Base-by-base conservation (phyloP, 2,797 vertebrate genomes). In the Lophius americanus region DNA sequence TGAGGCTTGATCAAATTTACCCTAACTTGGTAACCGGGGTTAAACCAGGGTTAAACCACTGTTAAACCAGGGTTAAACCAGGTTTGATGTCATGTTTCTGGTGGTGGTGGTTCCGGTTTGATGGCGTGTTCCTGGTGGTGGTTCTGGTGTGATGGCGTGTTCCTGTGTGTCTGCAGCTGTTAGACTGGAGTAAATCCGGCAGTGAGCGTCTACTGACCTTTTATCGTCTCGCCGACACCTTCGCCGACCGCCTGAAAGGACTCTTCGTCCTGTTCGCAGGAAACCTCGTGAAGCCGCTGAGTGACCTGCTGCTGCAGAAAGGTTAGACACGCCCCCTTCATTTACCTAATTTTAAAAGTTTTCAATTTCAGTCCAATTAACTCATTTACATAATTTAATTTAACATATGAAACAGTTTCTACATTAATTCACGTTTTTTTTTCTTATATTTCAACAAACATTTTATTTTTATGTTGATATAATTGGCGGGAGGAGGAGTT, bases 211-310 rank as follows among this genome's bases (percentile, higher is more conserved):
- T 95, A 68, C 68, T 99, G 87, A 98, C 97, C 0, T 99, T 99
- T 87, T 96, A 92, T 84, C 92, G 95, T 0, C 81, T 98, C 73
- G 87, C 92, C 2, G 91, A 97, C 43, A 39, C 83, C 72, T 85
- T 98, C 43, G 97, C 97, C 12, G 94, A 93, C 12, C 94, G 92
- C 8, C 94, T 99, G 56, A 98, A 96, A 80, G 96, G 97, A 3
- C 94, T 99, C 52, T 99, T 99, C 56, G 94, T 94, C 7, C 91
- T 99, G 32, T 99, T 99, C 59, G 95, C 98, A 0, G 97, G 97
- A 10, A 96, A 98, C 64, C 87, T 99, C 74, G 94, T 99, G 72
- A 98, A 97, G 65, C 93, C 96, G 0, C 92, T 98, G 51, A 92
- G 96, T 0, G 95, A 97, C 42, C 90, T 95, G 6, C 91, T 99